phyloP scores from a whole-genome alignment of 2,888 invertebrate species.

The Pterostichus niger region DNA sequence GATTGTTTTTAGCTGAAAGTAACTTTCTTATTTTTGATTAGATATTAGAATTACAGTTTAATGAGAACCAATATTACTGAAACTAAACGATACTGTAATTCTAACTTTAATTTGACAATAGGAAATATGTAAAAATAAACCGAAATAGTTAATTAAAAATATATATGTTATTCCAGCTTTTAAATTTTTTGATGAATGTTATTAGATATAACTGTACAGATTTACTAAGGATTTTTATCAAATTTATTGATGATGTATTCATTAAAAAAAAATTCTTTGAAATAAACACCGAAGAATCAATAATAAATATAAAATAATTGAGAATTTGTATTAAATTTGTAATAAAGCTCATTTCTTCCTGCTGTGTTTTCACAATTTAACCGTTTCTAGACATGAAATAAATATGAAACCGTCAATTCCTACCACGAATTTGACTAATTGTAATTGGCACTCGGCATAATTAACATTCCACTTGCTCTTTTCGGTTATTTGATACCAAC shows the following conservation, averaged over 20 bases:
- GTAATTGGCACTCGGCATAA: constrained; percentile 50
- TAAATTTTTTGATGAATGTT: constrained; percentile 15
- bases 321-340: constrained; percentile 20
- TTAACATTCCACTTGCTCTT: constrained; percentile 57
- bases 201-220: not conserved
- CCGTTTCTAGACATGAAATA: constrained; percentile 52
- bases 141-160: not conserved
- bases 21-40: too few species aligned
- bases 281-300: constrained; percentile 4
- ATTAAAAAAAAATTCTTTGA: not conserved
- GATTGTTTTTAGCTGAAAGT: too few species aligned
- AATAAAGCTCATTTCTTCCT: constrained; percentile 39
- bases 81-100: too few species aligned
- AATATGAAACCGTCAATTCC: constrained; percentile 60
- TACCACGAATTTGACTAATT: constrained; percentile 56
- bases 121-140: not conserved
- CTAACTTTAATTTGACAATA: too few species aligned
- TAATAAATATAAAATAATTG: constrained; percentile 48
- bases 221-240: not conserved
- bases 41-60: too few species aligned
- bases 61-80: too few species aligned
- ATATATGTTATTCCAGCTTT: too few species aligned
- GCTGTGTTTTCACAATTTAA: constrained; percentile 57
- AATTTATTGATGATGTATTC: constrained; percentile 4
- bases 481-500: constrained; percentile 60